Percentiles rank a stretch among this genome's conserved stretches.
Evolutionary conservation across 2,113 vertebrate species (phyloP).

Genomic region (Salvator merianae): DNA sequence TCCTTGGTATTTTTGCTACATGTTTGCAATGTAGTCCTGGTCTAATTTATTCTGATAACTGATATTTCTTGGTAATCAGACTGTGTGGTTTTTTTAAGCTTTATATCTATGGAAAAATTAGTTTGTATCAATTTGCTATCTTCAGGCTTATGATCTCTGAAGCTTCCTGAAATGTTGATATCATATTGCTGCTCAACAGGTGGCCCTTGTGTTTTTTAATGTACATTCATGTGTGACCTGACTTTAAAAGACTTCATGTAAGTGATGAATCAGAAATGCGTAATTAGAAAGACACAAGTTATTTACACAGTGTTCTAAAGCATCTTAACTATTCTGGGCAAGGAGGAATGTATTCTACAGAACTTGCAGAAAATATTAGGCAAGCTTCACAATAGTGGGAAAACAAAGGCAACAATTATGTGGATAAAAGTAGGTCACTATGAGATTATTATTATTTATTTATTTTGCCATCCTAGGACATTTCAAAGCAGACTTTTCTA

Average conservation of each 20-base stretch:
- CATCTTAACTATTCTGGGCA: not conserved
- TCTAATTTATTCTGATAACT: not conserved
- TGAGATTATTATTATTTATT: not conserved
- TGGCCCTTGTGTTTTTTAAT: not conserved
- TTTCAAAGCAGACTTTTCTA: not conserved
- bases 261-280: not conserved
- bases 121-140: not conserved
- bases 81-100: not conserved
- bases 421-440: not conserved
- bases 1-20: no score
- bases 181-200: constrained; percentile 5
- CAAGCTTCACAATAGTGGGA: not conserved
- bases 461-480: not conserved
- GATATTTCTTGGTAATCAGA: not conserved
- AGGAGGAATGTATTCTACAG: not conserved
- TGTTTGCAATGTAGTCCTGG: not conserved
- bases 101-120: not conserved
- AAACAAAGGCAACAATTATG: not conserved
- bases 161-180: constrained; percentile 2
- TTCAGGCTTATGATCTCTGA: not conserved
- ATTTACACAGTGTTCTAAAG: not conserved
- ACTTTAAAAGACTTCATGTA: not conserved
- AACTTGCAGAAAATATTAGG: no score
- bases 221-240: not conserved
- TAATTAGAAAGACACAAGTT: not conserved